A percentile compares a stretch with the other conserved stretches of the same genome.
Conservation (phyloP, 1,140 invertebrate species). For the Ephestia elutella region DNA sequence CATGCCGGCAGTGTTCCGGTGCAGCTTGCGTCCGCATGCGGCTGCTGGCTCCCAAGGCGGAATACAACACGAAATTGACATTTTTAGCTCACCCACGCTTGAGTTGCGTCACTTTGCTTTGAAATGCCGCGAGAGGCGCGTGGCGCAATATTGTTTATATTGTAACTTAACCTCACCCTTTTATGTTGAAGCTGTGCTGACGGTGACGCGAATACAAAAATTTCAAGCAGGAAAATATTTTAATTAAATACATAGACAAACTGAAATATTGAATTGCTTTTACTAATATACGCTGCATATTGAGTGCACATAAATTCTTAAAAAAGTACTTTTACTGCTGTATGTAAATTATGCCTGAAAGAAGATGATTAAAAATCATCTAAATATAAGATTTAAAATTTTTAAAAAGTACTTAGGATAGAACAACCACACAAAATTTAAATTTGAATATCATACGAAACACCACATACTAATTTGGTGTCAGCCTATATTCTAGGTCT, state of each 20-base stretch:
- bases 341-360: no score
- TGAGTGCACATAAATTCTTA: no score
- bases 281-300: no score
- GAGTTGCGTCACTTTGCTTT: slow-evolving; percentile 46
- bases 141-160: slow-evolving; percentile 40
- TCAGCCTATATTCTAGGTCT: no score
- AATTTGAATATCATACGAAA: no score
- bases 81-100: slow-evolving; percentile 45
- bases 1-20: slow-evolving; percentile 39
- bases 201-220: neutral
- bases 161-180: slow-evolving; percentile 34
- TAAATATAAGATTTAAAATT: no score
- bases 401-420: no score
- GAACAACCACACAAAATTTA: no score
- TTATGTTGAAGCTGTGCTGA: slow-evolving; percentile 23
- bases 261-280: neutral
- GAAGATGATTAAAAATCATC: no score
- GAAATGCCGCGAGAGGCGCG: slow-evolving; percentile 47
- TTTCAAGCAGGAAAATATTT: neutral
- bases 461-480: no score
- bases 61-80: slow-evolving; percentile 62
- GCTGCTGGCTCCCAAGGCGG: slow-evolving; percentile 35
- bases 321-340: no score
- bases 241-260: no score
- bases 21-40: slow-evolving; percentile 27